phyloP scores from a whole-genome alignment of 53 echinoderm and acorn worm genomes.

The Holothuria scabra region DNA sequence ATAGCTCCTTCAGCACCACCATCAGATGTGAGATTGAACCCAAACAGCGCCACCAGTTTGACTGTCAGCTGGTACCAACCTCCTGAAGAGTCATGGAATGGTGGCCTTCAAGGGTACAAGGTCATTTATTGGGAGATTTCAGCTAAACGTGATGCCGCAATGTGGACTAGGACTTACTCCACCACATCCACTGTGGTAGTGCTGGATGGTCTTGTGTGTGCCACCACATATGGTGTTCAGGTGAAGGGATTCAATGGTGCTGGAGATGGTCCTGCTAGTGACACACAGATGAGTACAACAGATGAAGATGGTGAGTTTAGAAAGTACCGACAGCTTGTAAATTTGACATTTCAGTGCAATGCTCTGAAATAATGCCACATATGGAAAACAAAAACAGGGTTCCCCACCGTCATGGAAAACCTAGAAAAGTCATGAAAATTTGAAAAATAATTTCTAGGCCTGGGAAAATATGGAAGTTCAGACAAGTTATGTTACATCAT shows the following conservation, averaged over 20 bases:
- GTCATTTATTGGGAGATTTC: conserved; percentile 49
- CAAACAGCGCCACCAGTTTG: conserved; percentile 53
- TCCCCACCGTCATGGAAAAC: no score
- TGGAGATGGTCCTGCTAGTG: conserved; percentile 86
- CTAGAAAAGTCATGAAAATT: no score
- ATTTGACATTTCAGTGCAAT: no score
- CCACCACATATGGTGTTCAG: conserved; percentile 74
- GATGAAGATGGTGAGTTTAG: conserved; percentile 73
- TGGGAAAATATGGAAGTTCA: no score
- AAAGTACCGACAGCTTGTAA: background rate
- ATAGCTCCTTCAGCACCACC: conserved; percentile 94
- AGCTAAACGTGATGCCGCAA: conserved; percentile 29
- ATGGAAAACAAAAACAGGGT: no score
- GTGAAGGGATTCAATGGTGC: conserved; percentile 92
- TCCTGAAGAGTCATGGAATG: conserved; percentile 80
- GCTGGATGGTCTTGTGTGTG: conserved; percentile 81
- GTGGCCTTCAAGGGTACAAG: conserved; percentile 96
- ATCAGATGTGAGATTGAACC: conserved; percentile 51
- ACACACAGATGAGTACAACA: conserved; percentile 52
- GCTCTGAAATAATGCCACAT: no score
- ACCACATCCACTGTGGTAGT: conserved; percentile 60
- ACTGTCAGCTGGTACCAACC: conserved; percentile 80
- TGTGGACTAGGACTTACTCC: conserved; percentile 74
- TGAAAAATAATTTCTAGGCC: no score
- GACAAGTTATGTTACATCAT: no score